phyloP scores from a whole-genome alignment of 2,113 vertebrate species.

The Siphamia tubifer region DNA sequence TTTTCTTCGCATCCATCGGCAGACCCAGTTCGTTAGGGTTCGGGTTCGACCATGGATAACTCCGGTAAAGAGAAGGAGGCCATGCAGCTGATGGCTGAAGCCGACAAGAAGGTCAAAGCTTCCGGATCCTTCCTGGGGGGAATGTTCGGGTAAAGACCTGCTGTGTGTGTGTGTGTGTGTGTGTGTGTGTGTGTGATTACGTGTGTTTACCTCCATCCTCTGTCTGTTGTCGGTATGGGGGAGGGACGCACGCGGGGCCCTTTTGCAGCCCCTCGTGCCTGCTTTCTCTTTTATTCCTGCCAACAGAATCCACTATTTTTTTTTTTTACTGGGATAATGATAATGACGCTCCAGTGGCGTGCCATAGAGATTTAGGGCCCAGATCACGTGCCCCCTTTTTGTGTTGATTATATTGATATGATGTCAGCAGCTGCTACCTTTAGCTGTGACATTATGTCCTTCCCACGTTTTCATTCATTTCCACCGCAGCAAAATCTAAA shows the following conservation, averaged over 20 bases:
- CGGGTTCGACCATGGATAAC: conserved; percentile 94
- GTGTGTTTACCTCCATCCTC: conserved; percentile 35
- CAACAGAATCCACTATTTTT: background rate
- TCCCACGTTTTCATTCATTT: background rate
- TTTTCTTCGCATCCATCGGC: conserved; percentile 12
- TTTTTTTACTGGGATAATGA: background rate
- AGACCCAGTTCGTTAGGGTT: conserved; percentile 20
- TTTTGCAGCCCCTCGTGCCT: background rate
- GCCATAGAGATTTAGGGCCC: background rate
- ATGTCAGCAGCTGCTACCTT: background rate
- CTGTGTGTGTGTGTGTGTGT: background rate
- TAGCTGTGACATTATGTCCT: conserved; percentile 19
- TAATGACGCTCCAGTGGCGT: no score
- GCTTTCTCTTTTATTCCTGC: background rate
- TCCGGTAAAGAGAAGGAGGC: conserved; percentile 95
- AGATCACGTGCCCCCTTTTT: background rate
- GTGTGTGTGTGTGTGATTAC: no score
- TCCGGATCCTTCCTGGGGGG: conserved; percentile 94
- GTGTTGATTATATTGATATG: background rate
- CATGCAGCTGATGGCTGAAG: conserved; percentile 95
- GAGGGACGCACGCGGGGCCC: conserved; percentile 25
- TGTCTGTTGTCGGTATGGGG: background rate
- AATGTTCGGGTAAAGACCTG: conserved; percentile 89
- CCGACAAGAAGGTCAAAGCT: conserved; percentile 94
- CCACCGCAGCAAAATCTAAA: background rate